A percentile compares a stretch with the other conserved stretches of the same genome.
Evolutionary conservation across 1,140 invertebrate genomes (phyloP).

Genomic region (Tetramorium parvispinum): DNA sequence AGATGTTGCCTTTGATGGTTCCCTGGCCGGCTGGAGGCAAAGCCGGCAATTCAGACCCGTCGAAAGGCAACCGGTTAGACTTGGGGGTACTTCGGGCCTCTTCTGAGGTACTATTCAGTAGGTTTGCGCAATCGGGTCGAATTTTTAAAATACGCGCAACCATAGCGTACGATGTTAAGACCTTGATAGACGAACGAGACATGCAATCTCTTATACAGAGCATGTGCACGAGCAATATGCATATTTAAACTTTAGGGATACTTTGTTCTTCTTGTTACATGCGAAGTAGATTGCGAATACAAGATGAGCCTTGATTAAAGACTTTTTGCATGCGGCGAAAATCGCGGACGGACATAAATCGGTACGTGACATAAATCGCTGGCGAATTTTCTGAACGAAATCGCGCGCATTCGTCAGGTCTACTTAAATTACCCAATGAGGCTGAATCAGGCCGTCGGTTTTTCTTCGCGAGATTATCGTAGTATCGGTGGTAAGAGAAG

Average conservation of each 20-base stretch:
- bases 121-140: not conserved
- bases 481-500: constrained; percentile 29
- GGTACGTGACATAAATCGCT: constrained; percentile 25
- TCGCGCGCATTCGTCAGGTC: constrained; percentile 33
- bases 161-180: not conserved
- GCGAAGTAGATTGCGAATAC: not conserved
- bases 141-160: not conserved
- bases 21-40: not conserved
- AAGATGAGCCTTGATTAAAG: constrained; percentile 30
- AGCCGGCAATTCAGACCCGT: constrained; percentile 6
- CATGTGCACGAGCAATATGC: not conserved
- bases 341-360: not conserved
- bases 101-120: not conserved
- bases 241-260: not conserved
- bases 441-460: constrained; percentile 66
- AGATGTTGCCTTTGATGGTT: constrained; percentile 11
- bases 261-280: not conserved
- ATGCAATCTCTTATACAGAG: not conserved
- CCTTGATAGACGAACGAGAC: not conserved
- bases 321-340: constrained; percentile 9
- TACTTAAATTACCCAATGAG: constrained; percentile 50
- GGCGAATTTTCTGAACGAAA: constrained; percentile 31
- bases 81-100: constrained; percentile 39
- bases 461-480: constrained; percentile 66
- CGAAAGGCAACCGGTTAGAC: constrained; percentile 52